Evolutionary conservation across 2,888 invertebrate genomes (phyloP).

Genomic region (Acanthococcus lagerstroemiae): DNA sequence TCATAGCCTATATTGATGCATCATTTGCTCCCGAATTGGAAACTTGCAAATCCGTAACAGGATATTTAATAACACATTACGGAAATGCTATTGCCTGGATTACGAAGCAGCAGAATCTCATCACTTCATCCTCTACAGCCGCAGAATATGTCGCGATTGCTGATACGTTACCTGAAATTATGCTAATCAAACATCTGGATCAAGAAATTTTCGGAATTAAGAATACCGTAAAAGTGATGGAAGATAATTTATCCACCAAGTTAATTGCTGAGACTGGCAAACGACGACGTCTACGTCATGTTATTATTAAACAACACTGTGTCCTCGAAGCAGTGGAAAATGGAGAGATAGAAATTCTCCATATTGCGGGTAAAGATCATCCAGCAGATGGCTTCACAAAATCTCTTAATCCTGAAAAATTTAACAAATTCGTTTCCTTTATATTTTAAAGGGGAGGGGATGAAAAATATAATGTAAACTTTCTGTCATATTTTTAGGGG

Average conservation of each 20-base stretch:
- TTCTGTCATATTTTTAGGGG: no score
- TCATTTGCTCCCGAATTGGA: no score
- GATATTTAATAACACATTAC: no score
- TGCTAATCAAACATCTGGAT: neutral
- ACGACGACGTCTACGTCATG: neutral
- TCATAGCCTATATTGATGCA: neutral
- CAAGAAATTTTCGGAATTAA: neutral
- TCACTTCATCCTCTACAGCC: no score
- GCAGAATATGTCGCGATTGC: no score
- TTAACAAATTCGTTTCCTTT: neutral
- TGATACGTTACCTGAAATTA: no score
- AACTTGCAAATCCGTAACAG: no score
- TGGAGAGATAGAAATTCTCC: neutral
- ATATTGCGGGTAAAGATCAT: neutral
- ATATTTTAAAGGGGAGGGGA: no score
- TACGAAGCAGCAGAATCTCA: no score
- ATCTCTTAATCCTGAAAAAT: neutral
- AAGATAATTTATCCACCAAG: neutral
- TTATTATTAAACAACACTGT: neutral
- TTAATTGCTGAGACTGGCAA: neutral
- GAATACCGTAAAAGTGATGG: neutral
- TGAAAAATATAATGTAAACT: no score
- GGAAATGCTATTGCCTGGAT: no score
- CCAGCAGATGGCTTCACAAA: neutral
- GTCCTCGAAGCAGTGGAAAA: neutral